phyloP scores from a whole-genome alignment of 1,140 invertebrate species.

The Drosophila sp. region DNA sequence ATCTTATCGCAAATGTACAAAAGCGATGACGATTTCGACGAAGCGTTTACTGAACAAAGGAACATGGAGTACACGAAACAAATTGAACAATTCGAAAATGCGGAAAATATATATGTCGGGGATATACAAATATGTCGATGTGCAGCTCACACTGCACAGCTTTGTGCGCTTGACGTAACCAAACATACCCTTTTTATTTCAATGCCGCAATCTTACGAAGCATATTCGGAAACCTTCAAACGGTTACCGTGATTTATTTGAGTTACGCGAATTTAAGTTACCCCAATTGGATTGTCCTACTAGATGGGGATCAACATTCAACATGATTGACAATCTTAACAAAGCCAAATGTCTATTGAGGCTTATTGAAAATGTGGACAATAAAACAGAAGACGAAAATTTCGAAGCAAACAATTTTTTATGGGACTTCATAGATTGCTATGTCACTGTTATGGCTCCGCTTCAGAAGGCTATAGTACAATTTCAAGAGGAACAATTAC shows the following conservation, averaged over 20 bases:
- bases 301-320: too few relatives aligned
- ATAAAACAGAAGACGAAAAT: too few relatives aligned
- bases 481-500: too few relatives aligned
- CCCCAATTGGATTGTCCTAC: slow-evolving; percentile 27
- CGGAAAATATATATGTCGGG: background rate
- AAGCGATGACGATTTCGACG: background rate
- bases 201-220: slow-evolving; percentile 32
- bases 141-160: slow-evolving; percentile 19
- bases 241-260: slow-evolving; percentile 27
- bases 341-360: background rate
- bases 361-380: background rate
- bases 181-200: slow-evolving; percentile 4
- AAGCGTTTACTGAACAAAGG: too few relatives aligned
- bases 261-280: slow-evolving; percentile 24
- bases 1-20: slow-evolving; percentile 8
- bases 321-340: too few relatives aligned
- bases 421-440: too few relatives aligned
- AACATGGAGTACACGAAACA: too few relatives aligned
- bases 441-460: background rate
- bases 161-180: slow-evolving; percentile 15
- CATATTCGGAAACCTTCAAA: slow-evolving; percentile 26
- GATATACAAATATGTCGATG: background rate
- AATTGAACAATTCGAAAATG: too few relatives aligned
- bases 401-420: too few relatives aligned
- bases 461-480: background rate